Base-by-base conservation (phyloP, 1,140 invertebrate genomes). In the Ladona fulva region DNA sequence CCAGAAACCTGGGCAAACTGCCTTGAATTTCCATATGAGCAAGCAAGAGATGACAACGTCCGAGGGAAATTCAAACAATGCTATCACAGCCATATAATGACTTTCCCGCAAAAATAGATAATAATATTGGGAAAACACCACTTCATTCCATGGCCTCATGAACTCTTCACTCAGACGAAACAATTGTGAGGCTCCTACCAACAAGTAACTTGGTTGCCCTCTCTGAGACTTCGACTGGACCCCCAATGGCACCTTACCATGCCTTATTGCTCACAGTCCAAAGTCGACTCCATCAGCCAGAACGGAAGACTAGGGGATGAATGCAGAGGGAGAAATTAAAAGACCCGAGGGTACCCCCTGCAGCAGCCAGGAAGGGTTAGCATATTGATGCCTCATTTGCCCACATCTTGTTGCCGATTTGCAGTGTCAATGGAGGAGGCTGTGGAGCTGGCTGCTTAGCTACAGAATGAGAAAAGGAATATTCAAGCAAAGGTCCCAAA, bases 361-460 rank as follows among this genome's bases (percentile, higher is more conserved):
- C 52, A 66, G 52, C 52, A 66, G n/a, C 12, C 52, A 66, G 52
- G 14, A 66, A 14, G 37, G 25, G 76, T 76, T 44, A 76, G 76
- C 76, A 77, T 24, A 42, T 77, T n/a, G 76, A 77, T 25, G 42
- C 42, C 11, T 77, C 44, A 59, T 52, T 77, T 11, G 76, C 37
- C 76, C 76, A 77, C 37, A 77, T 42, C 24, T 77, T 77, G 52
- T 77, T 42, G 16, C 19, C 10, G 10, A 77, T 24, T 19, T 77
- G 76, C 8, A 77, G 76, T 7, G 66, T 52, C 24, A 25, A 19
- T 52, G 42, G 42, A 25, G 76, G 76, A 7, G 76, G 76, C 25
- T 77, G 76, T 19, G 76, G 76, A 52, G 76, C 76, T 1, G 44
- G 76, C 24, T 77, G 76, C 44, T 77, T 77, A 14, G 76, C 74